Percentiles rank a stretch among this genome's conserved stretches.
Evolutionary conservation across 2,113 vertebrate species (phyloP).

Genomic region (Amphiprion percula): DNA sequence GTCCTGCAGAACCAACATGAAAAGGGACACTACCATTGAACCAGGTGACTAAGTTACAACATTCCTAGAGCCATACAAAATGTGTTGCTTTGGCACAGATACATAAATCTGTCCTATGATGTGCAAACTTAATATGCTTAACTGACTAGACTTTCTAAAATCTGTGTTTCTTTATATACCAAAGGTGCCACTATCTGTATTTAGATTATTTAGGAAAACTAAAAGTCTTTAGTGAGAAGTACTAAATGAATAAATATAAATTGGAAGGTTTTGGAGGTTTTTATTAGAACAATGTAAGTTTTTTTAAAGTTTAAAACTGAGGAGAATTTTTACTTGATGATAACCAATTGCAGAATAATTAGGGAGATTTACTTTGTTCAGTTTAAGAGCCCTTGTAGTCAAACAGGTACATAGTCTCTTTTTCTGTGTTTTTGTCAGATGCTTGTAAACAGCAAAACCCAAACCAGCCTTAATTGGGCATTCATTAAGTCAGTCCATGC

Average conservation of each 20-base stretch:
- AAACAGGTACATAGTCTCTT: constrained; percentile 14
- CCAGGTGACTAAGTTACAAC: not conserved
- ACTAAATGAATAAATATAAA: no score
- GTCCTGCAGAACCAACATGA: not conserved
- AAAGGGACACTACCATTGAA: not conserved
- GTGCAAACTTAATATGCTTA: not conserved
- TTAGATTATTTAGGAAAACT: no score
- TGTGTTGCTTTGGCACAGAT: not conserved
- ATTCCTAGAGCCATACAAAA: no score
- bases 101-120: no score
- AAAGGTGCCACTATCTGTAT: not conserved
- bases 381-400: constrained; percentile 1
- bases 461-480: constrained; percentile 50
- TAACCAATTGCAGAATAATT: not conserved
- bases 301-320: no score
- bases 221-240: no score
- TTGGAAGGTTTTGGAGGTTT: no score
- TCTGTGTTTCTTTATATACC: not conserved
- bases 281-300: no score
- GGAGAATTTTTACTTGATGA: no score
- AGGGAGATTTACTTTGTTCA: not conserved
- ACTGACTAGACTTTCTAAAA: not conserved
- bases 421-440: constrained; percentile 33
- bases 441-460: constrained; percentile 41
- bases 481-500: constrained; percentile 48